Conservation (phyloP, 2,888 invertebrate species). For the Acanthosoma haemorrhoidale region DNA sequence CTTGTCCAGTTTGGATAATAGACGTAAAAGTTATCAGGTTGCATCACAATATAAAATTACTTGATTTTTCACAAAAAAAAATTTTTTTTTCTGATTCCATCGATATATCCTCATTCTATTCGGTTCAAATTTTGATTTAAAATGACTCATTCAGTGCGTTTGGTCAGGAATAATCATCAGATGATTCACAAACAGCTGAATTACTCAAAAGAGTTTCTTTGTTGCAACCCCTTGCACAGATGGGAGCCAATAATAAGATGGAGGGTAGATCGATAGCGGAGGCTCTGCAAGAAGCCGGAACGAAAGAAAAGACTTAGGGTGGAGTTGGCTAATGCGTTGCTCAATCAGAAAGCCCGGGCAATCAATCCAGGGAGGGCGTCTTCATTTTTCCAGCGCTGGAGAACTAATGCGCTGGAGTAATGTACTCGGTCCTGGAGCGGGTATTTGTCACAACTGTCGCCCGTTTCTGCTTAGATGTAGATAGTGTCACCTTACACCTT, state of each 20-base stretch:
- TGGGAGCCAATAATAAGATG: neutral
- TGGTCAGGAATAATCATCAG: too few species aligned
- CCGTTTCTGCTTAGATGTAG: neutral
- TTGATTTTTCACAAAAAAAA: too few species aligned
- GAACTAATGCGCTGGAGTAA: neutral
- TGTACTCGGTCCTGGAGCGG: neutral
- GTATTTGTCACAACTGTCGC: constrained; percentile 10
- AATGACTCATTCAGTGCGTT: too few species aligned
- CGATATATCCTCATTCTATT: too few species aligned
- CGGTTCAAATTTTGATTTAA: too few species aligned
- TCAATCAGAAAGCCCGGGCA: constrained; percentile 4
- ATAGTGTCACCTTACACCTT: neutral
- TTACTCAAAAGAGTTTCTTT: too few species aligned
- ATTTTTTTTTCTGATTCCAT: too few species aligned
- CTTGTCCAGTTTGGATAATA: too few species aligned
- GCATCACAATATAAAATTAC: too few species aligned
- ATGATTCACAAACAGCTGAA: too few species aligned
- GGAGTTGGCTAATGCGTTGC: constrained; percentile 14
- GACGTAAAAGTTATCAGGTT: too few species aligned
- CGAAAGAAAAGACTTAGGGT: neutral
- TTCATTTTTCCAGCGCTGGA: constrained; percentile 7
- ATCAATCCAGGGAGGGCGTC: constrained; percentile 5
- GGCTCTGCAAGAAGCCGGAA: neutral
- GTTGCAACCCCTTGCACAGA: too few species aligned
- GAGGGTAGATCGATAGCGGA: neutral